Evolutionary conservation across 2,113 vertebrate species (phyloP).

Genomic region (Elephantulus edwardii): DNA sequence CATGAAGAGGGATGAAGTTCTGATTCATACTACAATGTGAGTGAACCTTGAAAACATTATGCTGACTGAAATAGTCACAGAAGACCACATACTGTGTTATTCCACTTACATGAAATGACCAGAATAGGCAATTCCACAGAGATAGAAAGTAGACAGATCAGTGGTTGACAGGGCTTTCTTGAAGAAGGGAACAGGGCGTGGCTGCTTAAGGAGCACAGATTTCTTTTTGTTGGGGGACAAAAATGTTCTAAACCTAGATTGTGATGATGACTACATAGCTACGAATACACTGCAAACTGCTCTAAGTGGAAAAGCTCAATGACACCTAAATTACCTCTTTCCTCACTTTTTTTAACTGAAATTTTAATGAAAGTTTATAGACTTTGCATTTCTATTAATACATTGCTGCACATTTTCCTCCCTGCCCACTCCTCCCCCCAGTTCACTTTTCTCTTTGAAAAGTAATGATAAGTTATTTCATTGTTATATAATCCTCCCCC

Average conservation of each 20-base stretch:
- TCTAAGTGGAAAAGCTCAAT: fast-evolving
- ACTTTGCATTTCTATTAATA: too few relatives aligned
- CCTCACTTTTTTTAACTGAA: too few relatives aligned
- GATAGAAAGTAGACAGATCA: neutral
- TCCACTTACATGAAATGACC: neutral
- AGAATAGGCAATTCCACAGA: neutral
- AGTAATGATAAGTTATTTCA: too few relatives aligned
- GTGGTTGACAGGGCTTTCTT: neutral
- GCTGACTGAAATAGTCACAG: neutral
- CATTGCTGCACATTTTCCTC: too few relatives aligned
- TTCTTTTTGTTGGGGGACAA: neutral
- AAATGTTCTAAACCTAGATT: neutral
- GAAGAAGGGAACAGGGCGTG: neutral
- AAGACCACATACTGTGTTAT: neutral
- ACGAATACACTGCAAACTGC: neutral
- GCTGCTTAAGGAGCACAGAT: neutral
- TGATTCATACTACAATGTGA: neutral
- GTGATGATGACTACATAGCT: neutral
- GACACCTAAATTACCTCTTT: too few relatives aligned
- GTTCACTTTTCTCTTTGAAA: too few relatives aligned
- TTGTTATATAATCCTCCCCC: too few relatives aligned
- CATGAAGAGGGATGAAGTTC: neutral
- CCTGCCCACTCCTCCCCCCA: too few relatives aligned
- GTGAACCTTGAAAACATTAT: neutral
- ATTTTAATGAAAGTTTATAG: too few relatives aligned